phyloP scores from a whole-genome alignment of 2,888 invertebrate species.

The Tetropium fuscum region DNA sequence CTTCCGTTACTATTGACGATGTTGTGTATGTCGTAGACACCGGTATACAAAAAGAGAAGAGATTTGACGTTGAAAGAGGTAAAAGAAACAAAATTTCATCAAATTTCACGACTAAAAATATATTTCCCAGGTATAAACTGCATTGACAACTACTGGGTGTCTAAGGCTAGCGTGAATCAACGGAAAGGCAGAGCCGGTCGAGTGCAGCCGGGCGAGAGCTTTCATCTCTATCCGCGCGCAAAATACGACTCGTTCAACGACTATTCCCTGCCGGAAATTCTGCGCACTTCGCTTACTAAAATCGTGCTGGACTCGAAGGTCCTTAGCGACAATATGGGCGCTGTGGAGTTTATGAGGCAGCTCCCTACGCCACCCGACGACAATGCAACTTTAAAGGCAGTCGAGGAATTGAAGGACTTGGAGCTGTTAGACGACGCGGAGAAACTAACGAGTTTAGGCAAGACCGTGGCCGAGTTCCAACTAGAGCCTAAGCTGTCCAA shows the following conservation, averaged over 20 bases:
- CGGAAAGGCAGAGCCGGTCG: constrained; percentile 78
- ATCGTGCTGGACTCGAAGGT: constrained; percentile 73
- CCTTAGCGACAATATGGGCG: constrained; percentile 70
- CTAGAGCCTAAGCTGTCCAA: constrained; percentile 73
- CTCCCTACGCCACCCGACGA: constrained; percentile 74
- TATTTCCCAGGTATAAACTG: constrained; percentile 60
- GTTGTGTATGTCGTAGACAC: constrained; percentile 77
- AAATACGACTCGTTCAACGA: constrained; percentile 67
- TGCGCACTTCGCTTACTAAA: constrained; percentile 70
- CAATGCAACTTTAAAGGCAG: constrained; percentile 69
- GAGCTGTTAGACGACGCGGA: constrained; percentile 72
- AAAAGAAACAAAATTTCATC: constrained; percentile 22
- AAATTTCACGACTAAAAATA: neutral
- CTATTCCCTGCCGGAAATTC: constrained; percentile 74
- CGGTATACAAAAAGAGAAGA: constrained; percentile 72
- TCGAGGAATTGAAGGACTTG: constrained; percentile 71
- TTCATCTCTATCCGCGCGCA: constrained; percentile 69
- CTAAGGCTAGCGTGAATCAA: constrained; percentile 73
- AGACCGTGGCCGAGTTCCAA: constrained; percentile 65
- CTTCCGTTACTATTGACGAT: constrained; percentile 80
- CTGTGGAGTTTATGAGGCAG: constrained; percentile 71
- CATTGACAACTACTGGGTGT: constrained; percentile 73
- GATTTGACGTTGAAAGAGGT: constrained; percentile 68
- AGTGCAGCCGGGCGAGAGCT: constrained; percentile 73
- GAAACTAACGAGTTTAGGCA: constrained; percentile 74